A percentile compares a stretch with the other conserved stretches of the same genome.
Evolutionary conservation across 2,113 vertebrate genomes (phyloP).

Genomic region (Chrysemys picta): DNA sequence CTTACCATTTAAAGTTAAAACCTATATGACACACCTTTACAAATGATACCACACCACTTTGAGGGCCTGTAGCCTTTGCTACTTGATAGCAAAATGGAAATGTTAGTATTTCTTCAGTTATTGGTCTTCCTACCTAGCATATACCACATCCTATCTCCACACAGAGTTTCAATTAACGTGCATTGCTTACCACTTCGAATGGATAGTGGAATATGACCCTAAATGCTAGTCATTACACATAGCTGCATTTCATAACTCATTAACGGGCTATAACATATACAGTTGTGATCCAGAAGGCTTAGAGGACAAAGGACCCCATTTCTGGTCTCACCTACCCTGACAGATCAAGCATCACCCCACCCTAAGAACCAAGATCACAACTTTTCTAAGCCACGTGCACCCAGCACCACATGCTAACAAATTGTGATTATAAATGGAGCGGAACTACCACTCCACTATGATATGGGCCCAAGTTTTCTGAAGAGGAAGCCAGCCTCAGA

Average conservation of each 20-base stretch:
- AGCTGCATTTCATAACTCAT: fast-evolving
- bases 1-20: background rate
- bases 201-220: background rate
- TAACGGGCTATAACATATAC: fast-evolving
- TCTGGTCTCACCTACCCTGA: background rate
- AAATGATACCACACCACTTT: background rate
- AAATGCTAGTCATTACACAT: background rate
- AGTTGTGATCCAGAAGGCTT: background rate
- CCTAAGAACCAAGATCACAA: fast-evolving
- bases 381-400: background rate
- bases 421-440: background rate
- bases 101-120: background rate
- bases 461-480: background rate
- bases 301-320: background rate
- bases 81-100: background rate
- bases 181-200: background rate
- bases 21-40: background rate
- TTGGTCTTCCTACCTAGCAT: background rate
- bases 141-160: background rate
- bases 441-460: background rate
- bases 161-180: background rate
- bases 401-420: background rate
- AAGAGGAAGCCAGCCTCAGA: background rate
- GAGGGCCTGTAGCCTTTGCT: background rate
- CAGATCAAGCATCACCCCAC: background rate